Evolutionary conservation across 1,140 invertebrate genomes (phyloP), one percentile per base, ranked within the genome.

Genomic region (Saxidomus purpurata): DNA sequence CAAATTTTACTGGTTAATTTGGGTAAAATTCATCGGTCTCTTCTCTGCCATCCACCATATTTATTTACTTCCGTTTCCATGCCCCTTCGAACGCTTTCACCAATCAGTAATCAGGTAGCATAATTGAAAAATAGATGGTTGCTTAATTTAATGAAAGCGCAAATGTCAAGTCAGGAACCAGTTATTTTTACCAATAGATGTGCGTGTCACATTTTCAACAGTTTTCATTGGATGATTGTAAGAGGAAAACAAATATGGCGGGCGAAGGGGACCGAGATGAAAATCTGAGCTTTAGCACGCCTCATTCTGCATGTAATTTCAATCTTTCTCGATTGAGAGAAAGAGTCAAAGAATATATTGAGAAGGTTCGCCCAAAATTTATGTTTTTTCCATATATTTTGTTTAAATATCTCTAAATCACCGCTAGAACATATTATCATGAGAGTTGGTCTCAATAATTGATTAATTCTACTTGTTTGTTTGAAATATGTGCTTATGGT

Each of bases 281-380:
- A 63, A 76, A 40, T 55, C 69, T 38, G 17, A 63, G 84, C 34
- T 69, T 77, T 52, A 25, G 59, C 79, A 87, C 63, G n/a, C 43
- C 79, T 22, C 25, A 76, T 22, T 34, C 76, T 6, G 61, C 61
- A 1, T 90, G 77, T 59, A 82, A 52, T 47, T 63, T 91, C 40
- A 90, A 92, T 82, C 71, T 94, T 22, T 22, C 47, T 52, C 79
- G 90, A 43, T 61, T 94, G n/a, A 88, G 92, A 87, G 92, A 92
- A 55, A 90, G 87, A 63, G 93, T 94, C 15, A 91, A 89, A 59
- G 89, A 85, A 77, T 94, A 94, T 61, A 93, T 94, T 40, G 94
- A 94, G 36, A 94, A 94, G 89, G 94, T 93, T 84, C 71, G 63
- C 36, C 9, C n/a, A n/a, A n/a, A n/a, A n/a, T n/a, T n/a, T n/a